Conservation (phyloP, 2,113 vertebrate genomes). For the Toxostoma redivivum region DNA sequence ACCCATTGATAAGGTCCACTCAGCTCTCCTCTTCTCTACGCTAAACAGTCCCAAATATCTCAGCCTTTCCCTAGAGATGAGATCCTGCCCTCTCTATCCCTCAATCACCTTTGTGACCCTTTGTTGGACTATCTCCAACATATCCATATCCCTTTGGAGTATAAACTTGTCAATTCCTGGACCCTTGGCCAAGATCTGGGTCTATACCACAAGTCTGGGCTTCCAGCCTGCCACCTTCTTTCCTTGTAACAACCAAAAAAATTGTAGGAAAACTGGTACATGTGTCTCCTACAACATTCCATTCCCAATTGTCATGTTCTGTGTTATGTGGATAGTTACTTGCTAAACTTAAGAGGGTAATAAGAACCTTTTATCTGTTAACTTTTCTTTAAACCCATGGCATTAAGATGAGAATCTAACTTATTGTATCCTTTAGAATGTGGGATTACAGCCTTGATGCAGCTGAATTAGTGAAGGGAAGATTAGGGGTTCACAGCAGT, state of each 20-base stretch:
- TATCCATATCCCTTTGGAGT: neutral
- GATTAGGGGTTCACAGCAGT: neutral
- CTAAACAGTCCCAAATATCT: neutral
- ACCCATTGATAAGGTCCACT: neutral
- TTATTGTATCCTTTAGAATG: neutral
- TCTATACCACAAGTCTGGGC: neutral
- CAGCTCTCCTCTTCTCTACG: neutral
- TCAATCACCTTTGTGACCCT: accelerated
- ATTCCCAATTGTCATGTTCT: neutral
- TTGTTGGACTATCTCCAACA: neutral
- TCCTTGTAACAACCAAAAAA: neutral
- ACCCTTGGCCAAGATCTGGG: neutral
- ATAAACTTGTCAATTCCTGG: neutral
- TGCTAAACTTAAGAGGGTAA: neutral
- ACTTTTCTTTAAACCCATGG: neutral
- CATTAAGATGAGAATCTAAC: neutral
- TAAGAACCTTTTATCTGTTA: neutral
- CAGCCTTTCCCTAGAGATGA: neutral
- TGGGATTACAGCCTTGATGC: neutral
- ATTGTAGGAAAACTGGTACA: neutral
- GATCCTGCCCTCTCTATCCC: neutral
- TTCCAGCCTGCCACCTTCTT: neutral
- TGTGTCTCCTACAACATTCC: neutral
- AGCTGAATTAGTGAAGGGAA: neutral
- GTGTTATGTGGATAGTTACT: accelerated